Conservation (phyloP, 1,140 invertebrate genomes). For the Ladona fulva region DNA sequence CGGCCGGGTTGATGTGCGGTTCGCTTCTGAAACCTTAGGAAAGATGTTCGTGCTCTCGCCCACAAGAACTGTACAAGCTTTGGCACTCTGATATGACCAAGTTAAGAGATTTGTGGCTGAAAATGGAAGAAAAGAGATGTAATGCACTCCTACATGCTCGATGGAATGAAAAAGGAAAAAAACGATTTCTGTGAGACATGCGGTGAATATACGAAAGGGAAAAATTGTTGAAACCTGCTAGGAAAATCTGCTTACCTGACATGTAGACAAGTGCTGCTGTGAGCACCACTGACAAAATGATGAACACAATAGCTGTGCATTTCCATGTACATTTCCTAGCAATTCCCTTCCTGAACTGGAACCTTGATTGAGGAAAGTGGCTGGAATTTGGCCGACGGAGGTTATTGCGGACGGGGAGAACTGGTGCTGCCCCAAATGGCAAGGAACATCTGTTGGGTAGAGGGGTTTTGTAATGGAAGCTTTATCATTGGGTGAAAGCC, state of each 20-base stretch:
- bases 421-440: constrained; percentile 55
- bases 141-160: not conserved
- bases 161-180: not conserved
- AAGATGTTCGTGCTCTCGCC: constrained; percentile 53
- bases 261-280: constrained; percentile 76
- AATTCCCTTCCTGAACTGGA: constrained; percentile 81
- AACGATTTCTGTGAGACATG: not conserved
- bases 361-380: constrained; percentile 57
- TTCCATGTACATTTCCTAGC: constrained; percentile 83
- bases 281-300: constrained; percentile 69
- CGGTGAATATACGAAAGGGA: not conserved
- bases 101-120: constrained; percentile 68
- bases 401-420: constrained; percentile 63
- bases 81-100: constrained; percentile 68
- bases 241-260: constrained; percentile 54
- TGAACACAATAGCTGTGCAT: constrained; percentile 76
- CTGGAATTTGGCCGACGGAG: constrained; percentile 49
- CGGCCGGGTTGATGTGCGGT: constrained; percentile 42
- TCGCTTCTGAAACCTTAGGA: constrained; percentile 20
- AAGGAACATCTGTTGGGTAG: constrained; percentile 39
- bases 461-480: not conserved
- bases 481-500: not conserved
- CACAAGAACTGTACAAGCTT: constrained; percentile 72
- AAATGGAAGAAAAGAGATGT: constrained; percentile 25
- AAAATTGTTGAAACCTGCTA: not conserved